These are phyloP conservation scores for Corythucha ciliata DNA, from an alignment of 2,888 invertebrate genomes.

Conservation along the genomic window DNA sequence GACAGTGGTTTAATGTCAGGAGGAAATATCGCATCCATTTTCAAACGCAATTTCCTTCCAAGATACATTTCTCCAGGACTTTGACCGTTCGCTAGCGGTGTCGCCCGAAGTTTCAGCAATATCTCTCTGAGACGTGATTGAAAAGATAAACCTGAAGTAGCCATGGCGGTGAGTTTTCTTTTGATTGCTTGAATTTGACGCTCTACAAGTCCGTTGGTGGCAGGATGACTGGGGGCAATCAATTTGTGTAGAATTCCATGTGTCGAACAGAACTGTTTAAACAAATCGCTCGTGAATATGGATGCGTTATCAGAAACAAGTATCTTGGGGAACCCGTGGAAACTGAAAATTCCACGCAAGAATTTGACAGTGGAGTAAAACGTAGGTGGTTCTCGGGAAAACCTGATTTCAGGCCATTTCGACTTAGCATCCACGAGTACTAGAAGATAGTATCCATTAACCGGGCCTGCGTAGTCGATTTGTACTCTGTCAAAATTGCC, in stretches of 20 bases:
- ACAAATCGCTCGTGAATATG: conserved; percentile 25
- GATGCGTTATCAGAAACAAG: conserved; percentile 31
- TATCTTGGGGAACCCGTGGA: conserved; percentile 27
- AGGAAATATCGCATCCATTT: no score
- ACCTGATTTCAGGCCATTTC: conserved; percentile 27
- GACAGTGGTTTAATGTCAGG: no score
- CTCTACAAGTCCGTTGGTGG: conserved; percentile 32
- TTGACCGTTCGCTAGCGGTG: no score
- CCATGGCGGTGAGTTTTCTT: no score
- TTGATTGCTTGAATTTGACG: conserved; percentile 29
- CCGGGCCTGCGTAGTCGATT: conserved; percentile 36
- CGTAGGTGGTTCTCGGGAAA: conserved; percentile 16
- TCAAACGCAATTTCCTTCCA: no score
- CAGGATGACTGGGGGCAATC: conserved; percentile 30
- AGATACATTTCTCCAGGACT: no score
- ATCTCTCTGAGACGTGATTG: no score
- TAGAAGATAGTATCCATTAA: conserved; percentile 29
- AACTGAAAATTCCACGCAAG: conserved; percentile 23
- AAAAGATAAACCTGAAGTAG: no score
- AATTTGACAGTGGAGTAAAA: conserved; percentile 20
- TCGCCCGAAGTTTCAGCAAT: no score
- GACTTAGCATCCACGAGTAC: conserved; percentile 26
- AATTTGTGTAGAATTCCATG: conserved; percentile 24
- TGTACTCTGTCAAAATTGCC: conserved; percentile 31
- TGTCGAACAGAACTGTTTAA: conserved; percentile 24